Evolutionary conservation across 1,140 invertebrate genomes (phyloP).

Genomic region (Solen grandis): DNA sequence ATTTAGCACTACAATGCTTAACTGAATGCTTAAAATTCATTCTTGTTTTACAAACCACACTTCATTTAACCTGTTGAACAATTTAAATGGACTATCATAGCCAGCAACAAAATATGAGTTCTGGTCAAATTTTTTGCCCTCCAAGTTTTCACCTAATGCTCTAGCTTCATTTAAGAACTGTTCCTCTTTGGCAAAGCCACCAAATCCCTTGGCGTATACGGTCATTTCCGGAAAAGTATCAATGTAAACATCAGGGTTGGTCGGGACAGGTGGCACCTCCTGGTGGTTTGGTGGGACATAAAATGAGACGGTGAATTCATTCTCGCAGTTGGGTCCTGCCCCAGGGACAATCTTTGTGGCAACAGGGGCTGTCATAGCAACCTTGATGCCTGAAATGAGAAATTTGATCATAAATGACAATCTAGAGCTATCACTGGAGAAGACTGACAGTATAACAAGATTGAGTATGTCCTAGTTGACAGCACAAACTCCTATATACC

Average conservation of each 20-base stretch:
- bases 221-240: constrained; percentile 72
- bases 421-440: not conserved
- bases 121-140: constrained; percentile 53
- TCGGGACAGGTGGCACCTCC: constrained; percentile 75
- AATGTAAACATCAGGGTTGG: constrained; percentile 73
- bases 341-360: constrained; percentile 76
- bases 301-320: constrained; percentile 79
- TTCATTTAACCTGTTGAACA: constrained; percentile 73
- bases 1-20: too few species aligned
- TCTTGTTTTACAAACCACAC: constrained; percentile 71
- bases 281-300: constrained; percentile 74
- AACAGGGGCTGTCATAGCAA: constrained; percentile 80
- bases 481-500: too few species aligned
- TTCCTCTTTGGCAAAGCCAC: constrained; percentile 71
- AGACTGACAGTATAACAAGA: not conserved
- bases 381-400: constrained; percentile 70
- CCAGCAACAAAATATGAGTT: constrained; percentile 70
- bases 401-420: not conserved
- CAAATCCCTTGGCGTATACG: constrained; percentile 70
- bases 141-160: constrained; percentile 57
- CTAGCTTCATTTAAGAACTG: constrained; percentile 63
- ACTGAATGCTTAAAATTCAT: too few species aligned
- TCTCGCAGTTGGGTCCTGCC: constrained; percentile 77
- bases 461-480: too few species aligned
- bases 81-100: constrained; percentile 74